These are phyloP conservation scores for Creontiades dilutus DNA, from an alignment of 2,888 invertebrate species.

Conservation along the genomic window DNA sequence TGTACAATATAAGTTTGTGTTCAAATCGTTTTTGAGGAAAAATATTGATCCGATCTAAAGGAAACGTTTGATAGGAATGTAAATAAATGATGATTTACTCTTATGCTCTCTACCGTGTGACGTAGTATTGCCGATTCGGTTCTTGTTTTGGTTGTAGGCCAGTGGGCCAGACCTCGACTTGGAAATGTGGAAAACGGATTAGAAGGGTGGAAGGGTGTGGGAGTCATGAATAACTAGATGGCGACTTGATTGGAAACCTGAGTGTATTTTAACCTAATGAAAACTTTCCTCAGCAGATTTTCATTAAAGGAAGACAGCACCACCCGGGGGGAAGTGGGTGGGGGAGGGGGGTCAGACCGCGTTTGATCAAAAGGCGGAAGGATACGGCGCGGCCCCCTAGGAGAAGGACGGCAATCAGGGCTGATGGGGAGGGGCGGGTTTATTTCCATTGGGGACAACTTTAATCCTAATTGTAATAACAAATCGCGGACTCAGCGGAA, in stretches of 20 bases:
- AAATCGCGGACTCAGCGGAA: slow-evolving; percentile 40
- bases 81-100: too few species aligned
- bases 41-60: too few species aligned
- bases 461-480: slow-evolving; percentile 54
- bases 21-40: too few species aligned
- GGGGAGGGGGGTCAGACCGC: not conserved
- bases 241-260: slow-evolving; percentile 58
- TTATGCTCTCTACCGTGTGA: too few species aligned
- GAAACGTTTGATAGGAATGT: too few species aligned
- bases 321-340: not conserved
- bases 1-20: too few species aligned
- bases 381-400: not conserved
- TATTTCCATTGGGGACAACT: slow-evolving; percentile 22
- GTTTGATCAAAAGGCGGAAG: slow-evolving; percentile 31
- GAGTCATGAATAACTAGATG: slow-evolving; percentile 23
- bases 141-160: too few species aligned
- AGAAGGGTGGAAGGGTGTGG: not conserved
- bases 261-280: slow-evolving; percentile 63
- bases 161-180: not conserved
- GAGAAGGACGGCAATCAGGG: slow-evolving; percentile 10
- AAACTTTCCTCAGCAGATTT: slow-evolving; percentile 54
- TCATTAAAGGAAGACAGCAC: slow-evolving; percentile 42
- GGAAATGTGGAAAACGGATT: not conserved
- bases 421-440: not conserved
- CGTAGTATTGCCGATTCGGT: too few species aligned